phyloP scores from a whole-genome alignment of 2,797 vertebrate genomes.

The Trematomus bernacchii region DNA sequence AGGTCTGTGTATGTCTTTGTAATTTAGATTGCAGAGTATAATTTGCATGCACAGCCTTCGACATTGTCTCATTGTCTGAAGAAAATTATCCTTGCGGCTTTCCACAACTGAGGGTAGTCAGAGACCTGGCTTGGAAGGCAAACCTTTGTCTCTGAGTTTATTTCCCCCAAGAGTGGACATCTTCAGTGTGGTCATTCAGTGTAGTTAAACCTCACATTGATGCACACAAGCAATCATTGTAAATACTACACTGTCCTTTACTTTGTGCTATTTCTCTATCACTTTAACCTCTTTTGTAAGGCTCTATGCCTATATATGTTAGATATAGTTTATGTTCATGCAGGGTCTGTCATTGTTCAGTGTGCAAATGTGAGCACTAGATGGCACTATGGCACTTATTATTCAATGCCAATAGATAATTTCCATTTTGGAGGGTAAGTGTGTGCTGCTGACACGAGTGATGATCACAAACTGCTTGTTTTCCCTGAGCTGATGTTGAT shows the following conservation, averaged over 20 bases:
- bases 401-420: constrained; percentile 64
- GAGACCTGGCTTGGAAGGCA: constrained; percentile 69
- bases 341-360: constrained; percentile 53
- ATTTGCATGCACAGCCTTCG: constrained; percentile 80
- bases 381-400: constrained; percentile 85
- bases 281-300: constrained; percentile 9
- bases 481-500: constrained; percentile 62
- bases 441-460: constrained; percentile 62
- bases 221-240: constrained; percentile 31
- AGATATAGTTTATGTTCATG: constrained; percentile 13
- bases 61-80: constrained; percentile 71
- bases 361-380: constrained; percentile 79
- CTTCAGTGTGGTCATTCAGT: constrained; percentile 59
- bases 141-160: constrained; percentile 73
- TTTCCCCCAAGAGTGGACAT: constrained; percentile 69
- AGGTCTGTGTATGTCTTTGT: constrained; percentile 74
- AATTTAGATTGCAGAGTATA: constrained; percentile 77
- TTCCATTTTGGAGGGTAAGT: constrained; percentile 65
- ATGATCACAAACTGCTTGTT: constrained; percentile 73
- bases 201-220: constrained; percentile 47
- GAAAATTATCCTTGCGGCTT: constrained; percentile 70
- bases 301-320: constrained; percentile 11
- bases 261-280: constrained; percentile 21
- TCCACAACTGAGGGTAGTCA: constrained; percentile 64
- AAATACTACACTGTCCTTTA: constrained; percentile 33